Evolutionary conservation across 2,888 invertebrate genomes (phyloP).

Genomic region (Apoda limacodes): DNA sequence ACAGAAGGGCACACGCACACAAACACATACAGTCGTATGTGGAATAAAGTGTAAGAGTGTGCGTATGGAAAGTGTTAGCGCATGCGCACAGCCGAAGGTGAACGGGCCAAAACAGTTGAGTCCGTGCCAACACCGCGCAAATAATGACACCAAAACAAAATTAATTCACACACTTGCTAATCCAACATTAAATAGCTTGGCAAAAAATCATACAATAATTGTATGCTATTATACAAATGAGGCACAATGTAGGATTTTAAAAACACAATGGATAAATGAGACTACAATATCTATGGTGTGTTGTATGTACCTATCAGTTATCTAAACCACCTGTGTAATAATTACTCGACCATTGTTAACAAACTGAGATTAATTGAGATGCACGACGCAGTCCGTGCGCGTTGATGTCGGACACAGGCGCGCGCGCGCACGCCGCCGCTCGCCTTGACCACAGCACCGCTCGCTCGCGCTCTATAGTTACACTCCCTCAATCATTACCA

Average conservation of each 20-base stretch:
- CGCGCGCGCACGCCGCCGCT: constrained; percentile 16
- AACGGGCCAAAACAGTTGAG: constrained; percentile 42
- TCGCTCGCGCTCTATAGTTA: too few relatives aligned
- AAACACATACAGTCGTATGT: too few relatives aligned
- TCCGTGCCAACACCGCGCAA: constrained; percentile 45
- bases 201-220: constrained; percentile 23
- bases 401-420: constrained; percentile 52
- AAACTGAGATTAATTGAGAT: constrained; percentile 44
- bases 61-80: too few relatives aligned
- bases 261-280: constrained; percentile 6
- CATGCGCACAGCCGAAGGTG: constrained; percentile 43
- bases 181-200: constrained; percentile 9
- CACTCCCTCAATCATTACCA: not conserved
- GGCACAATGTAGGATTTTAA: too few relatives aligned
- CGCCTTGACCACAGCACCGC: constrained; percentile 7
- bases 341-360: constrained; percentile 48
- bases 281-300: too few relatives aligned
- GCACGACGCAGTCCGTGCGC: constrained; percentile 44
- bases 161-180: constrained; percentile 17
- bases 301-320: too few relatives aligned
- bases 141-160: constrained; percentile 27
- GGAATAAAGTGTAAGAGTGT: too few relatives aligned
- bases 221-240: too few relatives aligned
- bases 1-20: too few relatives aligned
- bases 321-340: constrained; percentile 46